phyloP scores from a whole-genome alignment of 2,797 vertebrate genomes.

The Eulemur mongoz region DNA sequence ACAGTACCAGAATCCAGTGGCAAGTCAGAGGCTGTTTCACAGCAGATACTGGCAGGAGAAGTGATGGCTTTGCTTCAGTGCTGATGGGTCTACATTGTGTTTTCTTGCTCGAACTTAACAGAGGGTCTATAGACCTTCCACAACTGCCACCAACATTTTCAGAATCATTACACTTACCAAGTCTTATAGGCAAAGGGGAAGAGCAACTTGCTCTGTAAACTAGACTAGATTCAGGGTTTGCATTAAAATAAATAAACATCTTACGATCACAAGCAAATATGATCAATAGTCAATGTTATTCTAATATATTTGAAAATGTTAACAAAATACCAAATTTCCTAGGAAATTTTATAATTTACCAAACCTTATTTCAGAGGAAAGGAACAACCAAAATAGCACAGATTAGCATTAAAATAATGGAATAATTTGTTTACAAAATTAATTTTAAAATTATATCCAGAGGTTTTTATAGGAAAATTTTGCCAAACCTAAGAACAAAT shows the following conservation, averaged over 20 bases:
- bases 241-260: not conserved
- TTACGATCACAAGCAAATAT: not conserved
- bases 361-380: not conserved
- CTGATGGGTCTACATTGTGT: not conserved
- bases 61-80: not conserved
- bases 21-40: not conserved
- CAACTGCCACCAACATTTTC: no score
- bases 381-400: not conserved
- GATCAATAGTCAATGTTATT: not conserved
- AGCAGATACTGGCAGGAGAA: not conserved
- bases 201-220: not conserved
- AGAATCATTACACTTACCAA: not conserved
- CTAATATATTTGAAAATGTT: not conserved
- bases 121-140: not conserved
- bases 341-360: not conserved
- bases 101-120: not conserved
- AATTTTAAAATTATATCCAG: not conserved
- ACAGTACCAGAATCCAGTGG: not conserved
- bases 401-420: not conserved
- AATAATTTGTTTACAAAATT: not conserved
- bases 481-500: not conserved
- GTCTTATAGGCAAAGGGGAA: not conserved
- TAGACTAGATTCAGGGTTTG: not conserved
- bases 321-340: not conserved
- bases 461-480: not conserved